Evolutionary conservation across 1,140 invertebrate genomes (phyloP), one percentile per base, ranked within the genome.

Genomic region (Drosophila novamexicana): DNA sequence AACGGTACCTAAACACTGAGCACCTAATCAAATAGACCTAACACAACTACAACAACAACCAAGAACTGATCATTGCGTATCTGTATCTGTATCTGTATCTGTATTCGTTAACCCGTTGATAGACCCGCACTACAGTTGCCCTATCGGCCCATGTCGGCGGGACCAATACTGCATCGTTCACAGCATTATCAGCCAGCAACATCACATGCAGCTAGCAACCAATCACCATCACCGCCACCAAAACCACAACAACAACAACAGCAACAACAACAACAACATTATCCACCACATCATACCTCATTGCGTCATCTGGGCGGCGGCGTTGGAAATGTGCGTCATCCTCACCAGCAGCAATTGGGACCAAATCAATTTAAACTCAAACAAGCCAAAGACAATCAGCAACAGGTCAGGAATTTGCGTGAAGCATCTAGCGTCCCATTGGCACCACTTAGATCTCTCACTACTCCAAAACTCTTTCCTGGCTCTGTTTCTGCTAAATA

Each of bases 131-230:
- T 82, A 54, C 91, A 91, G 75, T 79, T 92, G 74, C 91, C 91
- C 34, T 86, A 92, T 88, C 90, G 91, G 47, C 91, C 91, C 68
- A 86, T 92, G 81, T 92, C 91, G 71, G 91, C 91, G 68, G 91
- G 91, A 86, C 91, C 91, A 75, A 81, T 92, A 70, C 67, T 92
- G 66, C 91, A 92, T 91, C 91, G 91, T 56, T 77, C 85, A 84
- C 86, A 86, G 65, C 83, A 86, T 88, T 89, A 86, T 83, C 83
- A 86, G 69, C 56, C 77, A 88, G 65, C 67, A 56, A 32, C 54
- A 72, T 58, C 50, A 62, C 77, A 79, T 79, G 58, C 79, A 65
- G 63, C 77, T 70, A 75, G 45, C 77, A 83, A 74, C 67, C 67
- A 64, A 62, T 65, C 61, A 68, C 65, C 76, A 75, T 75, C 67